Conservation (phyloP, 2,888 invertebrate genomes). For the Campopleginae sp. region DNA sequence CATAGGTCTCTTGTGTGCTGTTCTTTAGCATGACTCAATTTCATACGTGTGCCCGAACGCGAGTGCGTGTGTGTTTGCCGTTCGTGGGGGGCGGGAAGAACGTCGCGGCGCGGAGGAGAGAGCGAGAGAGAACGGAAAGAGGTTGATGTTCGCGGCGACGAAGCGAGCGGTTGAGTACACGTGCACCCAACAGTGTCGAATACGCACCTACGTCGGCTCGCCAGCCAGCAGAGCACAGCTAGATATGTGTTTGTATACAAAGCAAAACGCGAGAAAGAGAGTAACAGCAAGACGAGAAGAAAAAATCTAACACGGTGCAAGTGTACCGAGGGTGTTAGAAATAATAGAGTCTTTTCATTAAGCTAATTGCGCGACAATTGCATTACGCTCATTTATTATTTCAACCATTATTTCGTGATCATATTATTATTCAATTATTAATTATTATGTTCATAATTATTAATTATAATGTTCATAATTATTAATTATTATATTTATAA, state of each 20-base stretch:
- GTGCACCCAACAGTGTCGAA: slow-evolving; percentile 29
- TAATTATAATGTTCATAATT: not conserved
- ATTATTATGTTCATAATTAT: too few relatives aligned
- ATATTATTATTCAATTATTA: slow-evolving; percentile 5
- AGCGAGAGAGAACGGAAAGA: slow-evolving; percentile 1
- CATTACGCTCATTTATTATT: slow-evolving; percentile 39
- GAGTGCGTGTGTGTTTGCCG: not conserved
- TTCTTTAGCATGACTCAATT: slow-evolving; percentile 19
- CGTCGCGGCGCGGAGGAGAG: not conserved
- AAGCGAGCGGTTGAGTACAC: slow-evolving; percentile 43
- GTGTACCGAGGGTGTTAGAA: slow-evolving; percentile 42
- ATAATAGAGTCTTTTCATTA: slow-evolving; percentile 37
- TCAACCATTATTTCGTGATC: not conserved
- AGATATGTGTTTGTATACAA: not conserved
- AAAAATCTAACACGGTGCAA: slow-evolving; percentile 46
- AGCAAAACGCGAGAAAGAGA: not conserved
- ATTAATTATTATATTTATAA: not conserved
- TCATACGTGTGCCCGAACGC: not conserved
- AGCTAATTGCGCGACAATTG: slow-evolving; percentile 29
- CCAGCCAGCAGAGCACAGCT: too few relatives aligned
- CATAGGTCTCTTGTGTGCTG: slow-evolving; percentile 10
- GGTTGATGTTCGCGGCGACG: slow-evolving; percentile 33
- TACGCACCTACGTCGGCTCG: not conserved
- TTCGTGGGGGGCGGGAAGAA: slow-evolving; percentile 22
- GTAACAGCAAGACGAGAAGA: slow-evolving; percentile 15